These are phyloP conservation scores for Alethe castanea DNA, from an alignment of 2,113 vertebrate genomes.

Conservation along the genomic window DNA sequence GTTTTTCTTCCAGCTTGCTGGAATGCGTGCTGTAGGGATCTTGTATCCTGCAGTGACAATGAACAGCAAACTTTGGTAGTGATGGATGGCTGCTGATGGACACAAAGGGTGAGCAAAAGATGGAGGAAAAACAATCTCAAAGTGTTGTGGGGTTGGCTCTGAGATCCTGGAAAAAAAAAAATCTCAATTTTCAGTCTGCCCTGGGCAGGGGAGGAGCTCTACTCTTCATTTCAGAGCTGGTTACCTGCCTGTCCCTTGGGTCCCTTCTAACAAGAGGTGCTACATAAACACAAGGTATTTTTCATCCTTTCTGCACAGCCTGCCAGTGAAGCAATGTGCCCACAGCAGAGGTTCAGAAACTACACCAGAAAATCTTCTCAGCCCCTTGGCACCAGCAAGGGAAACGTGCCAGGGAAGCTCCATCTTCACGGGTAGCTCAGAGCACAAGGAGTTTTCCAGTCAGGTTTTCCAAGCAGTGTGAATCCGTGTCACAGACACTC, in stretches of 20 bases:
- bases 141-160: not conserved
- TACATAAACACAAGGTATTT: not conserved
- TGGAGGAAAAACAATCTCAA: not conserved
- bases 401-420: not conserved
- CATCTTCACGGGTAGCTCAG: not conserved
- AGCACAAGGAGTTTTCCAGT: not conserved
- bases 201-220: not conserved
- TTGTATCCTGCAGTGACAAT: not conserved
- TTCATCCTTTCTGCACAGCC: not conserved
- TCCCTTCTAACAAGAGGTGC: not conserved
- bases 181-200: not conserved
- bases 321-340: rapidly evolving
- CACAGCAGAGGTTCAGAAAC: not conserved
- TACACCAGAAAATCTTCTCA: not conserved
- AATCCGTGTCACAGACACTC: rapidly evolving
- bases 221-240: not conserved
- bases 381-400: not conserved
- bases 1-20: not conserved
- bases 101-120: not conserved
- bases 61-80: not conserved
- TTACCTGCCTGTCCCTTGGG: not conserved
- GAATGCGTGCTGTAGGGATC: not conserved
- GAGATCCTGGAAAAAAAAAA: not conserved
- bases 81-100: not conserved
- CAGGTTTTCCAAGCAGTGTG: not conserved